Evolutionary conservation across 53 echinoderm and acorn worm genomes (phyloP).

Genomic region (Luidia sarsii): DNA sequence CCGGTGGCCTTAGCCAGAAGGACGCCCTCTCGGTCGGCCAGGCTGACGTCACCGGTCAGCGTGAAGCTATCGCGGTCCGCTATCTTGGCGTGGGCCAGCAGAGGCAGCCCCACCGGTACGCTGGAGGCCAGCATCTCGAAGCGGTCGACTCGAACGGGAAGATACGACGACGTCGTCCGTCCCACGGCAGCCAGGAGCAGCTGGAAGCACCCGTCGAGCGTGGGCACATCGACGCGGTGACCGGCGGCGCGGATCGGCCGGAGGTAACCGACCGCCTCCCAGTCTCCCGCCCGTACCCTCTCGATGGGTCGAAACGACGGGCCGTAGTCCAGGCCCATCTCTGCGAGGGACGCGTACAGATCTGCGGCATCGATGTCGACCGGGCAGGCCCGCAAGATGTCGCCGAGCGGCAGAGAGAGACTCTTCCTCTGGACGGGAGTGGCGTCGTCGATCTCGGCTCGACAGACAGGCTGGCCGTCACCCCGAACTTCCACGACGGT

Average conservation of each 20-base stretch:
- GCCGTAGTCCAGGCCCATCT: constrained; percentile 67
- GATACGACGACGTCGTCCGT: constrained; percentile 67
- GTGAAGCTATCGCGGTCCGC: constrained; percentile 62
- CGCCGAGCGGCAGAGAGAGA: constrained; percentile 10
- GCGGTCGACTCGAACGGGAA: constrained; percentile 52
- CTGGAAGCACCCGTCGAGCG: constrained; percentile 84
- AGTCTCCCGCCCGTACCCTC: constrained; percentile 68
- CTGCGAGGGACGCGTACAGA: constrained; percentile 66
- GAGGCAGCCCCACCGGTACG: constrained; percentile 59
- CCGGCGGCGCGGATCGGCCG: constrained; percentile 51
- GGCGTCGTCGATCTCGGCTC: constrained; percentile 45
- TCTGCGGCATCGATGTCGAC: constrained; percentile 34
- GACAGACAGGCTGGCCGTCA: neutral
- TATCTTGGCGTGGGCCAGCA: constrained; percentile 65
- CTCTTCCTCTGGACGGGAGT: neutral
- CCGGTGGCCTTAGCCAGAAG: constrained; percentile 65
- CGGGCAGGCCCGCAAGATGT: constrained; percentile 53
- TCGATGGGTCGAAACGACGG: constrained; percentile 67
- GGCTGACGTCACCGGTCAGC: constrained; percentile 60
- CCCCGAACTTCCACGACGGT: neutral
- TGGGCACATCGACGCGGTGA: constrained; percentile 69
- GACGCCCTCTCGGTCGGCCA: constrained; percentile 52
- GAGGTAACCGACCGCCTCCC: constrained; percentile 67
- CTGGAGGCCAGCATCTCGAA: constrained; percentile 73
- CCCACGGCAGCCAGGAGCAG: constrained; percentile 57